phyloP scores from a whole-genome alignment of 2,113 vertebrate species.

The Azemiops feae region DNA sequence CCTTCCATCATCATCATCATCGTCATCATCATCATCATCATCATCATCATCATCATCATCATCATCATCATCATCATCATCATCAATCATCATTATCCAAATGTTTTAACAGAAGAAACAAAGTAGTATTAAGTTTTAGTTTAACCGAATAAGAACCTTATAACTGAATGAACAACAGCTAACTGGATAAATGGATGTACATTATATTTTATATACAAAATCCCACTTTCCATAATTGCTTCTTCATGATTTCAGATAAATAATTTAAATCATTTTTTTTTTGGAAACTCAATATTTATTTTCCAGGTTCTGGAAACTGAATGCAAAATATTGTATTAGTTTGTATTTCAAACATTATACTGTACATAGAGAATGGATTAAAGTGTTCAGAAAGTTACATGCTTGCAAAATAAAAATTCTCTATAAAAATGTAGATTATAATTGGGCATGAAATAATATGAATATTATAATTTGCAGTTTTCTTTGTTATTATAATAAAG shows the following conservation, averaged over 20 bases:
- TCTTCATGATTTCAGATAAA: slow-evolving; percentile 21
- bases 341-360: not conserved
- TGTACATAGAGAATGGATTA: not conserved
- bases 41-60: too few species aligned
- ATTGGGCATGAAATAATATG: not conserved
- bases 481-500: not conserved
- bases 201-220: slow-evolving; percentile 28
- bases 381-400: not conserved
- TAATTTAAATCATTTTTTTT: slow-evolving; percentile 44
- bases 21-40: too few species aligned
- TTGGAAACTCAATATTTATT: slow-evolving; percentile 43
- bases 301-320: slow-evolving; percentile 38
- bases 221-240: slow-evolving; percentile 36
- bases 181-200: slow-evolving; percentile 26
- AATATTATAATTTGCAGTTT: not conserved
- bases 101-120: not conserved
- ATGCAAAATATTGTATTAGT: slow-evolving; percentile 41
- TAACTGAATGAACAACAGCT: not conserved
- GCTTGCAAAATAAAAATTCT: not conserved
- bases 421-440: not conserved
- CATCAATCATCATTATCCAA: not conserved
- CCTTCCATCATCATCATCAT: too few species aligned
- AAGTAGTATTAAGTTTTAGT: not conserved
- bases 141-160: not conserved
- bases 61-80: too few species aligned